Evolutionary conservation across 1,140 invertebrate genomes (phyloP), one percentile per base, ranked within the genome.

Genomic region (Conopomorpha cramerella): DNA sequence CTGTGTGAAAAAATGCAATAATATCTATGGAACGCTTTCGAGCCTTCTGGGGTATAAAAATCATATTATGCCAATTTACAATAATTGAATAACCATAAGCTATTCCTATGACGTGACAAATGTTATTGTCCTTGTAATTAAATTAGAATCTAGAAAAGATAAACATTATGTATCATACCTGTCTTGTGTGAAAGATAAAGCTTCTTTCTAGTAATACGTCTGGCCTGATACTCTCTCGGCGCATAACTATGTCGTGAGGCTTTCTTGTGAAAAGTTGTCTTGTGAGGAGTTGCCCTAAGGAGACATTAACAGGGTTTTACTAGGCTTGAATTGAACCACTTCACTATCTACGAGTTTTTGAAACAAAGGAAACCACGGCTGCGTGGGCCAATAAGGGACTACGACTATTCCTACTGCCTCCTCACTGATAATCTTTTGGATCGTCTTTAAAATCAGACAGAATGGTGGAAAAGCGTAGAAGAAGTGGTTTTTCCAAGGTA

Each of bases 311-410:
- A 30, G 28, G 12, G 6, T 30, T 7, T 30, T 30, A 6, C 12
- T 30, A 30, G 28, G 28, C 12, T 30, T 13, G 12, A 30, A 30
- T 30, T 8, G 6, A 8, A 30, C 12, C 7, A 30, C 7, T 30
- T 30, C 12, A 6, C n/a, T n/a, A 25, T 7, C n/a, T 7, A n/a
- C 23, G 6, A 25, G 6, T 6, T 6, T 7, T 7, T 6, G 6
- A 25, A 25, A 7, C 2, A 55, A 2, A 0, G 51, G 41, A 16
- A 36, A 58, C 54, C 49, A 60, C 2, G 45, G 39, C 28, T 57
- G 46, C n/a, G 23, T 7, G 6, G 23, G 23, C 23, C 23, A 25
- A n/a, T 25, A 25, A 7, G 23, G 23, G 23, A 25, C 6, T 7
- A 25, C 23, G 6, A 25, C 6, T 7, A 25, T 25, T 6, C 23